Percentiles rank a stretch among this genome's conserved stretches.
phyloP scores from a whole-genome alignment of 2,797 vertebrate species.

The Aeoliscus strigatus region DNA sequence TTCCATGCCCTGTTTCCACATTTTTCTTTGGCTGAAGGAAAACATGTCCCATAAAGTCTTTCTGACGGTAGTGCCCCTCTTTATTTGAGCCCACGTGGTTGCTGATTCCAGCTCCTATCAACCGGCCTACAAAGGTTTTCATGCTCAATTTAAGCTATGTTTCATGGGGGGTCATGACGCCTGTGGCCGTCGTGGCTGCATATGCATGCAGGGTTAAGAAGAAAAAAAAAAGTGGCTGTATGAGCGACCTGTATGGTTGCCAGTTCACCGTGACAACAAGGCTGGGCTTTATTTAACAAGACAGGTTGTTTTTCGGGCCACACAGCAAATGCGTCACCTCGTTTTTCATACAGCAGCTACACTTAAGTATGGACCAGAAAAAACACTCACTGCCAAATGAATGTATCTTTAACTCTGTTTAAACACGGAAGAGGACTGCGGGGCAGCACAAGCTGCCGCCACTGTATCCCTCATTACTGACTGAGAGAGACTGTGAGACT shows the following conservation, averaged over 20 bases:
- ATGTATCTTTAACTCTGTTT: conserved; percentile 29
- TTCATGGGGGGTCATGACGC: conserved; percentile 14
- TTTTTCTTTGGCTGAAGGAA: conserved; percentile 21
- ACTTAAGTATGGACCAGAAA: too few species aligned
- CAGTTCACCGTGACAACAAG: conserved; percentile 14
- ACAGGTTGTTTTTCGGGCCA: conserved; percentile 34
- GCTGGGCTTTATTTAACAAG: conserved; percentile 15
- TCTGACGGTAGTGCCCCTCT: conserved; percentile 9
- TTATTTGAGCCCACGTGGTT: conserved; percentile 2
- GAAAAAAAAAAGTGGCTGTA: too few species aligned
- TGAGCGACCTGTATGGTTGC: conserved; percentile 16
- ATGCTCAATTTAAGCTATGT: conserved; percentile 17
- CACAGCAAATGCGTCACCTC: neutral
- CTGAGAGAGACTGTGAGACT: conserved; percentile 59
- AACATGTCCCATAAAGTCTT: conserved; percentile 21
- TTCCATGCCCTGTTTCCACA: conserved; percentile 39
- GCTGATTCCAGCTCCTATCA: conserved; percentile 20
- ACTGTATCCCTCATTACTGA: conserved; percentile 55
- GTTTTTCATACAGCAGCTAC: conserved; percentile 3
- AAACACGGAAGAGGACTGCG: conserved; percentile 17
- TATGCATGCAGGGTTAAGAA: too few species aligned
- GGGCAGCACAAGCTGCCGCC: conserved; percentile 26
- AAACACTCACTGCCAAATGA: conserved; percentile 19
- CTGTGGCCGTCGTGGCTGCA: too few species aligned
- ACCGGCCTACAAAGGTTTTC: conserved; percentile 17